Percentiles rank a stretch among this genome's conserved stretches.
These are phyloP conservation scores for Acrobasis suavella DNA, from an alignment of 2,888 invertebrate genomes.

Conservation along the genomic window DNA sequence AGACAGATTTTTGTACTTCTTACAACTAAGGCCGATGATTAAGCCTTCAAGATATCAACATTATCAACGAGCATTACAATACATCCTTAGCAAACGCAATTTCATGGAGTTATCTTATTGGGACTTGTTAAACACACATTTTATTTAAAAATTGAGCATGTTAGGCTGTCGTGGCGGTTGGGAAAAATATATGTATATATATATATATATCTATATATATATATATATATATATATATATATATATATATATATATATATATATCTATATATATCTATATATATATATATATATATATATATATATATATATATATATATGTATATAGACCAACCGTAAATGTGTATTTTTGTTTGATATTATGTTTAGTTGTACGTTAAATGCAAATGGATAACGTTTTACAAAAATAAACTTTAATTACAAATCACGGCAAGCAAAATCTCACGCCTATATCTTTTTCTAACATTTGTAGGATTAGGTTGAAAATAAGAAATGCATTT, in stretches of 20 bases:
- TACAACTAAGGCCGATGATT: conserved; percentile 2
- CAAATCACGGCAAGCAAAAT: neutral
- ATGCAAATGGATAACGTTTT: neutral
- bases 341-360: neutral
- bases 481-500: conserved; percentile 19
- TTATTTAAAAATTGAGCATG: conserved; percentile 12
- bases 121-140: neutral
- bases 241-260: no score
- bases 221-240: no score
- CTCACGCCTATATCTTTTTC: neutral
- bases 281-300: no score
- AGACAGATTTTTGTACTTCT: neutral
- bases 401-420: conserved; percentile 1
- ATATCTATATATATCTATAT: no score
- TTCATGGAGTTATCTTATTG: conserved; percentile 1
- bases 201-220: no score
- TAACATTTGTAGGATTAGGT: neutral
- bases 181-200: no score
- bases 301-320: no score
- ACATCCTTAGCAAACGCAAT: neutral
- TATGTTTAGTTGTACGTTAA: neutral
- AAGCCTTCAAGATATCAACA: conserved; percentile 1
- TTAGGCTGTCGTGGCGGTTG: conserved; percentile 1
- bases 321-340: neutral
- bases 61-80: neutral